Percentiles rank a stretch among this genome's conserved stretches.
Evolutionary conservation across 2,888 invertebrate species (phyloP).

Genomic region (Encarsia formosa): DNA sequence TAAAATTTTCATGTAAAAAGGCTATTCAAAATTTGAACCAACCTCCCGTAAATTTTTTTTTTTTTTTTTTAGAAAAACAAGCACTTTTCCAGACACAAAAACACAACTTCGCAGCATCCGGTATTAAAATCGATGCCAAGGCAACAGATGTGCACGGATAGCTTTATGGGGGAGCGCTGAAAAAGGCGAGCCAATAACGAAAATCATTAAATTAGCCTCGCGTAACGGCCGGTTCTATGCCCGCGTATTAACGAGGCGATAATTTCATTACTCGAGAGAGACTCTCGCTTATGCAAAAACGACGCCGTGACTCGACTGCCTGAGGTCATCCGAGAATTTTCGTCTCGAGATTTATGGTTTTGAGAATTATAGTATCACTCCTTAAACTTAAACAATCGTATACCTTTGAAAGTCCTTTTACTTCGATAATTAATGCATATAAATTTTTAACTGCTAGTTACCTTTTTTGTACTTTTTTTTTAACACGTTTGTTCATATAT

Average conservation of each 20-base stretch:
- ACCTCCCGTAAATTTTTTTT: too few species aligned
- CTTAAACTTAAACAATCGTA: neutral
- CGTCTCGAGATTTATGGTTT: neutral
- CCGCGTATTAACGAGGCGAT: conserved; percentile 43
- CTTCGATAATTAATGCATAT: too few species aligned
- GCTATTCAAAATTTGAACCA: too few species aligned
- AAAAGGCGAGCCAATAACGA: conserved; percentile 42
- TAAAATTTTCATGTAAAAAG: too few species aligned
- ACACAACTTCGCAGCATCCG: too few species aligned
- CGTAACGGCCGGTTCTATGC: neutral
- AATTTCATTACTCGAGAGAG: conserved; percentile 43
- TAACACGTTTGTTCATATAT: too few species aligned
- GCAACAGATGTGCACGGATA: conserved; percentile 48
- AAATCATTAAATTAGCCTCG: conserved; percentile 47
- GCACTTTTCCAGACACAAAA: too few species aligned
- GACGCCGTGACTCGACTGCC: conserved; percentile 23
- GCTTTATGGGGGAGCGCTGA: conserved; percentile 38
- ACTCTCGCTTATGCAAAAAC: conserved; percentile 24
- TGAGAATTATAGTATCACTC: neutral
- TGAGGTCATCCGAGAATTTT: neutral
- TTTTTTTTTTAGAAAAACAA: too few species aligned
- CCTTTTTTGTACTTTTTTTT: too few species aligned
- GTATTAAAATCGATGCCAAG: conserved; percentile 47
- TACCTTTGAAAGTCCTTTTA: neutral
- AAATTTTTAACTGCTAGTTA: too few species aligned